Evolutionary conservation across 2,797 vertebrate genomes (phyloP).

Genomic region (Pteropus rufus): DNA sequence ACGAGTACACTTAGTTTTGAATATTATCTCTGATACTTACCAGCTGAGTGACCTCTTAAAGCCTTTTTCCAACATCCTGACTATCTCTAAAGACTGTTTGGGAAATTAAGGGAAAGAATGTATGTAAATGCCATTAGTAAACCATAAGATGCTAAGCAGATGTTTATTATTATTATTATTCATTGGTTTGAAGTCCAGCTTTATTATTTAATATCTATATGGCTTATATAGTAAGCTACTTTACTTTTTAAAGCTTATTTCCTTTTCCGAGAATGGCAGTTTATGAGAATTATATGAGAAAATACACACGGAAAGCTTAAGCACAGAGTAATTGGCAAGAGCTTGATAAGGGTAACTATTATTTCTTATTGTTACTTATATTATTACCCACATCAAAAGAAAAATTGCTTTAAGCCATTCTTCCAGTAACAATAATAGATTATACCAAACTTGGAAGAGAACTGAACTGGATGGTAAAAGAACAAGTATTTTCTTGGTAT

Average conservation of each 20-base stretch:
- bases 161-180: neutral
- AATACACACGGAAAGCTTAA: neutral
- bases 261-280: neutral
- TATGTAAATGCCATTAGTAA: neutral
- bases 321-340: neutral
- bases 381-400: neutral
- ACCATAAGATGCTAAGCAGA: neutral
- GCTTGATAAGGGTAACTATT: neutral
- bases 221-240: neutral
- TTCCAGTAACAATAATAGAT: neutral
- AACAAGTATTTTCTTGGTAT: neutral
- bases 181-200: neutral
- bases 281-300: neutral
- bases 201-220: neutral
- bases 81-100: neutral
- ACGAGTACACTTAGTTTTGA: neutral
- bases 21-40: neutral
- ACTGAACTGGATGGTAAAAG: neutral
- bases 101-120: neutral
- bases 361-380: neutral
- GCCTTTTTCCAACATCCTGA: neutral
- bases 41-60: neutral
- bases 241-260: slow-evolving; percentile 30
- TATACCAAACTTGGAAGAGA: neutral
- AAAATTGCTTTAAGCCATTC: neutral